Evolutionary conservation across 2,113 vertebrate species (phyloP), one percentile per base, ranked within the genome.

Genomic region (Nicator chloris): DNA sequence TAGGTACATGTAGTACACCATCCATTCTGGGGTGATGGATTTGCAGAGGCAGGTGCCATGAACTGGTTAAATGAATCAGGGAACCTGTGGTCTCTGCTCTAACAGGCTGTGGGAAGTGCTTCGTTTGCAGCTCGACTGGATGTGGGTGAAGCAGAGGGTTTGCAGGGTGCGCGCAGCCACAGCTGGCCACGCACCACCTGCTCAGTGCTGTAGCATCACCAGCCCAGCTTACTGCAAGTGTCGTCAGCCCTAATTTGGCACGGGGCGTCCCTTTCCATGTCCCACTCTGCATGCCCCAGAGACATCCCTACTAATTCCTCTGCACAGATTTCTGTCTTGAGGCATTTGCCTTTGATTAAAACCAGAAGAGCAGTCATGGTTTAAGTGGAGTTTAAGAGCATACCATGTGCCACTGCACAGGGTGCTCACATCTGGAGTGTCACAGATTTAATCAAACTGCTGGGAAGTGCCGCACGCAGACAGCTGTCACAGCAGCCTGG

Each of bases 261-360:
- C n/a, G 1, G 7, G 49, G 5, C 24, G 8, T 20, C n/a, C 73
- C 42, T 80, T 65, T 65, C 79, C 53, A 3, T 8, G 70, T 80
- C 86, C 73, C 56, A 3, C 45, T 82, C 84, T 0, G 0, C n/a
- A 26, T 7, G 50, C 68, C 86, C 68, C 50, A 31, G 88, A 92
- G 90, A 93, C 96, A 96, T 86, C 90, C 82, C 70, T 51, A 20
- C 87, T 97, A 97, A 97, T 97, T 97, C 96, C 96, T 90, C 45
- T 15, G 80, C 93, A 79, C 73, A 95, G 96, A 93, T 96, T 97
- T 96, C 91, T 94, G 94, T 95, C 97, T 97, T 95, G 96, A 97
- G 93, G 90, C 90, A 80, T 94, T 93, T 95, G 88, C 57, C 94
- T 97, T 96, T 97, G 97, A 97, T 97, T 97, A 96, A 96, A 96